A percentile compares a stretch with the other conserved stretches of the same genome.
Conservation (phyloP, 2,797 vertebrate species). For the Enteromius treurensis region DNA sequence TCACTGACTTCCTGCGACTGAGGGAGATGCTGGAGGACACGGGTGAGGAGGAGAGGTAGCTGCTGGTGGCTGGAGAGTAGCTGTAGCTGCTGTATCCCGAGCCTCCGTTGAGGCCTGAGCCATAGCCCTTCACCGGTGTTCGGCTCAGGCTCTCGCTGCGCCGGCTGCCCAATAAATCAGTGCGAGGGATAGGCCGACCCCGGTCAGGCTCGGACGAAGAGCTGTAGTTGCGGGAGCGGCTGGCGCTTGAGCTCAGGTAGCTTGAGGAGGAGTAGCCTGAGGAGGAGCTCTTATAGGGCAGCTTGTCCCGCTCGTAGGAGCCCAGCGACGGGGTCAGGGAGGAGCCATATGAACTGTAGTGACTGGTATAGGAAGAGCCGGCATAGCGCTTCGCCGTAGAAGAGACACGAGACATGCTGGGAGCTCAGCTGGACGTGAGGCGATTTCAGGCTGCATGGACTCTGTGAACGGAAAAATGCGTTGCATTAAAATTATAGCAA, state of each 20-base stretch:
- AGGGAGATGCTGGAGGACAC: constrained; percentile 74
- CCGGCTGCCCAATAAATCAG: constrained; percentile 77
- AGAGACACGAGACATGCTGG: constrained; percentile 92
- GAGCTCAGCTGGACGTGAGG: constrained; percentile 76
- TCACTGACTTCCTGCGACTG: constrained; percentile 86
- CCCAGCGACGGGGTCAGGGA: constrained; percentile 83
- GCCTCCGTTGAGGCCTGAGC: constrained; percentile 82
- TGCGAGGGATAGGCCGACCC: constrained; percentile 80
- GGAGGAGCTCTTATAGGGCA: constrained; percentile 78
- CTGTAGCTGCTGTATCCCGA: constrained; percentile 78
- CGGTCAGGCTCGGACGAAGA: constrained; percentile 80
- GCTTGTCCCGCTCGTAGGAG: constrained; percentile 81
- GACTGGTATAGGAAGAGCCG: constrained; percentile 85
- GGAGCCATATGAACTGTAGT: constrained; percentile 87
- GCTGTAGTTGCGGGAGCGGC: constrained; percentile 79
- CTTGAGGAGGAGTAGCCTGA: constrained; percentile 70
- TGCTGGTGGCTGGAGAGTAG: constrained; percentile 73
- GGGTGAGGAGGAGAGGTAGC: constrained; percentile 77
- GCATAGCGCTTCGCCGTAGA: constrained; percentile 91
- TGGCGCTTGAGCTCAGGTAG: constrained; percentile 77
- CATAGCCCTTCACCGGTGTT: constrained; percentile 74
- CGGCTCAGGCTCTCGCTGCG: constrained; percentile 83
- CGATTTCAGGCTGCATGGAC: constrained; percentile 86
- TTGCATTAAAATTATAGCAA: background rate
- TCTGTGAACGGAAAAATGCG: constrained; percentile 63